phyloP scores from a whole-genome alignment of 2,888 invertebrate species.

The Scaptomyza parva region DNA sequence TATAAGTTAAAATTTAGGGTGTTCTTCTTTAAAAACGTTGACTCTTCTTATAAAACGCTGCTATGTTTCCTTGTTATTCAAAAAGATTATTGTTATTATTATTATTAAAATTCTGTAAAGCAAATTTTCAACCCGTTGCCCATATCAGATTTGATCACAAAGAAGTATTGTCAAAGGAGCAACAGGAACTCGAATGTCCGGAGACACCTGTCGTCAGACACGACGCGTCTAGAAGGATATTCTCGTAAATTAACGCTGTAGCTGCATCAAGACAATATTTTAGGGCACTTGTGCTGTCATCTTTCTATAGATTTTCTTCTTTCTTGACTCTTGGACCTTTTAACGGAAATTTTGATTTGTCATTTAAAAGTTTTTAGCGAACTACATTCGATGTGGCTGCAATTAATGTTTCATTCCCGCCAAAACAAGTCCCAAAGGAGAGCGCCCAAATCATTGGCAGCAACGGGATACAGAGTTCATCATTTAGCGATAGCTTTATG shows the following conservation, averaged over 20 bases:
- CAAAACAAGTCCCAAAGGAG: slow-evolving; percentile 94
- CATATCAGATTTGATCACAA: not conserved
- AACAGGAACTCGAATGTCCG: not conserved
- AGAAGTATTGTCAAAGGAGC: not conserved
- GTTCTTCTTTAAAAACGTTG: not conserved
- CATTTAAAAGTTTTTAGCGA: slow-evolving; percentile 68
- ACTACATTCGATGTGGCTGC: slow-evolving; percentile 96
- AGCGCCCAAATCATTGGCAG: slow-evolving; percentile 94
- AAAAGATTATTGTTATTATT: no score
- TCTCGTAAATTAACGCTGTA: no score
- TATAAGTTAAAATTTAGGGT: not conserved
- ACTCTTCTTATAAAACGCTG: not conserved
- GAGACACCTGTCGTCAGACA: not conserved
- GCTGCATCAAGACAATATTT: not conserved
- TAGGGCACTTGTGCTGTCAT: not conserved
- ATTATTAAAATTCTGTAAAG: no score
- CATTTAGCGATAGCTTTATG: slow-evolving; percentile 88
- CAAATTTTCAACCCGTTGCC: no score
- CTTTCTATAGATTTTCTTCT: slow-evolving; percentile 4
- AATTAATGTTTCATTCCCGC: slow-evolving; percentile 95
- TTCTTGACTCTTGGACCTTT: slow-evolving; percentile 1
- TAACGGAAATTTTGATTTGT: slow-evolving; percentile 58
- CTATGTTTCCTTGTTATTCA: no score
- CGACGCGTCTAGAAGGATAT: not conserved
- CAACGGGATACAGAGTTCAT: slow-evolving; percentile 89